Evolutionary conservation across 2,888 invertebrate species (phyloP).

Genomic region (Lycia hirtaria): DNA sequence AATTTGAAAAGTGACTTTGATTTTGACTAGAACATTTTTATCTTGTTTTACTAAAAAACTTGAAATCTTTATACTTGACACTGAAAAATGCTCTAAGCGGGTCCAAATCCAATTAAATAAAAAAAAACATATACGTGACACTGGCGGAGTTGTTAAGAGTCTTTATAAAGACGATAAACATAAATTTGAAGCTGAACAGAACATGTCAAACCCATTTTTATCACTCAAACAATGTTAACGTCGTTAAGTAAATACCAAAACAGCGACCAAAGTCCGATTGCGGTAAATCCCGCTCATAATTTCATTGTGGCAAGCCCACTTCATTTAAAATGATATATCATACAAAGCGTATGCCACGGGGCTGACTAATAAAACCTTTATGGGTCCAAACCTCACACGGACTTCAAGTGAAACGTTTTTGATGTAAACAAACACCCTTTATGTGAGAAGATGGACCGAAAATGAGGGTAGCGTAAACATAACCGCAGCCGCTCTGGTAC

Average conservation of each 20-base stretch:
- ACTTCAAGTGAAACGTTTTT: conserved; percentile 30
- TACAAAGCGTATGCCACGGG: conserved; percentile 9
- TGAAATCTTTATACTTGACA: no score
- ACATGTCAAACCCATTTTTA: no score
- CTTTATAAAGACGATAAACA: no score
- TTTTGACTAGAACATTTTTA: no score
- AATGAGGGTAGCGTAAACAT: conserved; percentile 32
- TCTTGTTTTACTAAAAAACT: no score
- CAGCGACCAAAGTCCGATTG: neutral
- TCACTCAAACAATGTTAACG: neutral
- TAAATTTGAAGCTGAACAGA: no score
- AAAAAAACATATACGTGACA: no score
- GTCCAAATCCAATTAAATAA: no score
- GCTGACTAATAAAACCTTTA: conserved; percentile 20
- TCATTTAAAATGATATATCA: conserved; percentile 12
- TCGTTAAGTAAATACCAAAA: neutral
- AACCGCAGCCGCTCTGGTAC: conserved; percentile 22
- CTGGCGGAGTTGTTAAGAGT: no score
- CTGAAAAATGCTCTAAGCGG: no score
- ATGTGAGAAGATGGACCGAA: conserved; percentile 25
- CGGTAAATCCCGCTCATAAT: conserved; percentile 7
- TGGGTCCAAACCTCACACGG: conserved; percentile 17
- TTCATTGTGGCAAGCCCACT: conserved; percentile 9
- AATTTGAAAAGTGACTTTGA: no score
- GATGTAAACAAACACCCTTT: conserved; percentile 33